Evolutionary conservation across 2,113 vertebrate genomes (phyloP).

Genomic region (Zapus hudsonius): DNA sequence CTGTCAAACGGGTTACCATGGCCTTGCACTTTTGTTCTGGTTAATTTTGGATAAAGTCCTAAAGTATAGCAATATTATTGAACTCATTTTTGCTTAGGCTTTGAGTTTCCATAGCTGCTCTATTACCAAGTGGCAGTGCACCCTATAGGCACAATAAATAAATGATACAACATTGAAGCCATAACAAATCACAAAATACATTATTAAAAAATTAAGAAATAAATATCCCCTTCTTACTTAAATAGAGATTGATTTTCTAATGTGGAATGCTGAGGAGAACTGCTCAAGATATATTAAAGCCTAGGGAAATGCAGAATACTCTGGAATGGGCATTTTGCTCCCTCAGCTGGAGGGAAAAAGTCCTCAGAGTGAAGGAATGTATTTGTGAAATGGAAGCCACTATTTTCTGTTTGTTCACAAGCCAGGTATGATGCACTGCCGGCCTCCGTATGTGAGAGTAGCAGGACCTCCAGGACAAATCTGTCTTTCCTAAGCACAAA

Average conservation of each 20-base stretch:
- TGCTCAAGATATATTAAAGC: constrained; percentile 79
- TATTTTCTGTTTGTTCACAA: constrained; percentile 63
- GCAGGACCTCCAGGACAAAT: constrained; percentile 68
- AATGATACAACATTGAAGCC: constrained; percentile 84
- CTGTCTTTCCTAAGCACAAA: constrained; percentile 71
- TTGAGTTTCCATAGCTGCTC: constrained; percentile 81
- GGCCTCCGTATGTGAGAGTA: not conserved
- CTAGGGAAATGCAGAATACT: constrained; percentile 72
- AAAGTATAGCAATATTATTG: constrained; percentile 76
- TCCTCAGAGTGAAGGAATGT: constrained; percentile 49
- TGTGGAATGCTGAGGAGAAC: constrained; percentile 80
- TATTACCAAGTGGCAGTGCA: constrained; percentile 81
- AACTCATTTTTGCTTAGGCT: constrained; percentile 84
- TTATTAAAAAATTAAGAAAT: constrained; percentile 88
- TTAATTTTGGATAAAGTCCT: constrained; percentile 82
- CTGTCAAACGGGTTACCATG: constrained; percentile 64
- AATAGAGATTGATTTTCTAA: constrained; percentile 88
- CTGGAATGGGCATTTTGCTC: constrained; percentile 76
- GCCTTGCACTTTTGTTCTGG: constrained; percentile 80
- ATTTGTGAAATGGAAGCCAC: constrained; percentile 78
- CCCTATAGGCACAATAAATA: constrained; percentile 85
- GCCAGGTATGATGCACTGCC: constrained; percentile 58
- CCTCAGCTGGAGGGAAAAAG: constrained; percentile 36
- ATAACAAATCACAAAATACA: constrained; percentile 86
- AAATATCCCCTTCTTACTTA: constrained; percentile 84